Evolutionary conservation across 64 coral and sea anemone species (phyloP).

Genomic region (Montipora sp.): DNA sequence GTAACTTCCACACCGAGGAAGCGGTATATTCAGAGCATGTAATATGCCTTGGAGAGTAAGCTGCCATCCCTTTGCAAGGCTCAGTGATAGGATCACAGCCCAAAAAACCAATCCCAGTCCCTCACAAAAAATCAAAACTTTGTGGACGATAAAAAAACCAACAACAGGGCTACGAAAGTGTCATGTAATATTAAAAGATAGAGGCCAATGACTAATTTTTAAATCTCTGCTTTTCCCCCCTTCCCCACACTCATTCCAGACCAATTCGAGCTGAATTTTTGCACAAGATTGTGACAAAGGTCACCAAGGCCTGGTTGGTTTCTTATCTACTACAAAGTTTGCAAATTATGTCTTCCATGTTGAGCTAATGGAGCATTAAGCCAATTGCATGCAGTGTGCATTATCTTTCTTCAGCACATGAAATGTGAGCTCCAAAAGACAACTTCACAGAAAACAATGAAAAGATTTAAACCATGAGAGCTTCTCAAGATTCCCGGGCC

Average conservation of each 20-base stretch:
- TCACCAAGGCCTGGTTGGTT: not conserved
- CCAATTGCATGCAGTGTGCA: not conserved
- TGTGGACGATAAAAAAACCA: not conserved
- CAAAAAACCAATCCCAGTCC: not conserved
- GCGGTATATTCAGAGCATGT: not conserved
- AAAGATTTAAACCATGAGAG: slow-evolving; percentile 31
- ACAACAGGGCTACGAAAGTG: not conserved
- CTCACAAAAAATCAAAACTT: not conserved
- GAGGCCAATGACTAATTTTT: no score
- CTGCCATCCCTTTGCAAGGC: slow-evolving; percentile 41
- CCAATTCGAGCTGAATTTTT: not conserved
- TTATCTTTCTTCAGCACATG: not conserved
- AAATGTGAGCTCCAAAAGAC: not conserved
- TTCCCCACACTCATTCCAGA: not conserved
- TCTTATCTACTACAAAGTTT: not conserved
- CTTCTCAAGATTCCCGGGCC: not conserved
- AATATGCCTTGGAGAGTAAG: slow-evolving; percentile 6
- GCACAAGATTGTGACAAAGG: not conserved
- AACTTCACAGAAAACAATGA: not conserved
- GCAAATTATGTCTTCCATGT: not conserved
- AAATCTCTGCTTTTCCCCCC: no score
- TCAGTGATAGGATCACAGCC: not conserved
- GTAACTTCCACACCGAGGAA: not conserved
- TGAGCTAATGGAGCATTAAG: not conserved
- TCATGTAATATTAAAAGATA: no score